Base-by-base conservation (phyloP, 2,113 vertebrate species). In the Camelus dromedarius region DNA sequence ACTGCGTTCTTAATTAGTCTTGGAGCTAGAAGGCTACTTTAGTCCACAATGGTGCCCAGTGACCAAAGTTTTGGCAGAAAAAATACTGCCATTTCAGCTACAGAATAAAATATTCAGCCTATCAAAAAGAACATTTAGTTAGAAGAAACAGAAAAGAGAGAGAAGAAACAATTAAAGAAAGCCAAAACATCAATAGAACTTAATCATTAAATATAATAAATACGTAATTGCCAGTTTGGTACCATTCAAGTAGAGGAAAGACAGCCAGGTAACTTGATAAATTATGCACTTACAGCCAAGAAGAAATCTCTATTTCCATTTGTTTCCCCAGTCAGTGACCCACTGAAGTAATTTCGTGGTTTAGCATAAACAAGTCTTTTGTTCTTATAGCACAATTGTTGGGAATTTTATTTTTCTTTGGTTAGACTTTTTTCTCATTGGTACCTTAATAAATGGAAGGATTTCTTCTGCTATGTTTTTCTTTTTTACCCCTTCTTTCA, bases 11-110 rank as follows among this genome's bases (percentile, higher is more conserved):
- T 82, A 88, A 94, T 88, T 95, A 95, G n/a, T 56, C 32, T 87
- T 92, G 9, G 19, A 76, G 12, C 60, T 81, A 50, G 8, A 69
- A 46, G 46, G 3, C 7, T 92, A 38, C 52, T 62, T 42, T 54
- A 60, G n/a, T 79, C 2, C n/a, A 88, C 58, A 96, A 8, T 77
- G 52, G 22, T 69, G 2, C 48, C 79, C 48, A 90, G 35, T 76
- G 30, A 91, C 77, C 85, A 93, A 35, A 73, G 15, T 91, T 93
- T 82, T 80, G 76, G 35, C 60, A 80, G 66, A 77, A 92, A 91
- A 91, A 86, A 16, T 76, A 52, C 4, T 87, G 22, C 30, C 6
- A 42, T 92, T 92, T 95, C 56, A 95, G 64, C n/a, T 60, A 80
- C n/a, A 64, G 20, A 92, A 83, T 84, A 64, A 69, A 84, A 93